Base-by-base conservation (phyloP, 2,888 invertebrate genomes). In the Timema podura region DNA sequence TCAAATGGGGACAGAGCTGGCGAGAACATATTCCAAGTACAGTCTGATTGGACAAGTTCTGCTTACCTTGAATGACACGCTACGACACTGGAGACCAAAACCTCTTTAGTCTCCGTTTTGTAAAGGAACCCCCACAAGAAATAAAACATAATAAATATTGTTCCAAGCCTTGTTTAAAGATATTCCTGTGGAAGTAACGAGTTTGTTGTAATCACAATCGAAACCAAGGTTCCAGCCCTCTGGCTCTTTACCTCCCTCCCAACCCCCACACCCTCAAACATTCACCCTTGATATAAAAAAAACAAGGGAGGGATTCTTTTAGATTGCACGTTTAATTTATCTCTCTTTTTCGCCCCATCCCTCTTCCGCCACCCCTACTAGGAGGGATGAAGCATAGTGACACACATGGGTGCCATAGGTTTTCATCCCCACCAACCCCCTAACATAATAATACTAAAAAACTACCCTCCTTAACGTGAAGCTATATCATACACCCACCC, bases 391-490 rank as follows among this genome's bases (percentile, higher is more conserved):
- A 67, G 68, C 69, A 68, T 69, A 71, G 71, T 59, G 59, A 71
- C 71, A 71, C 71, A 70, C 72, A 72, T 70, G 72, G 70, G 72
- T 66, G 68, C 68, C 48, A 64, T 68, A 61, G 64, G 45, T 47
- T 69, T 65, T 65, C 68, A 48, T 48, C 61, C 57, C 16, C 68
- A n/a, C 68, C 69, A 48, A 54, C 66, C 68, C 70, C 65, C 51
- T 70, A 54, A 64, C 69, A 66, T 65, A 67, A 72, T 70, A 72
- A 72, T 70, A 65, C 64, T 59, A 68, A 70, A 69, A 70, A 72
- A 70, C 72, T 68, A 70, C 70, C 72, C 72, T 69, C 61, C 69
- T 71, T 70, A 71, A 72, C 72, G 64, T 65, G 68, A 68, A 64
- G 61, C 68, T 65, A 30, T 49, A 70, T 68, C 51, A 72, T 69